A percentile compares a stretch with the other conserved stretches of the same genome.
phyloP scores from a whole-genome alignment of 2,888 invertebrate genomes.

The Drosophila kuntzei region DNA sequence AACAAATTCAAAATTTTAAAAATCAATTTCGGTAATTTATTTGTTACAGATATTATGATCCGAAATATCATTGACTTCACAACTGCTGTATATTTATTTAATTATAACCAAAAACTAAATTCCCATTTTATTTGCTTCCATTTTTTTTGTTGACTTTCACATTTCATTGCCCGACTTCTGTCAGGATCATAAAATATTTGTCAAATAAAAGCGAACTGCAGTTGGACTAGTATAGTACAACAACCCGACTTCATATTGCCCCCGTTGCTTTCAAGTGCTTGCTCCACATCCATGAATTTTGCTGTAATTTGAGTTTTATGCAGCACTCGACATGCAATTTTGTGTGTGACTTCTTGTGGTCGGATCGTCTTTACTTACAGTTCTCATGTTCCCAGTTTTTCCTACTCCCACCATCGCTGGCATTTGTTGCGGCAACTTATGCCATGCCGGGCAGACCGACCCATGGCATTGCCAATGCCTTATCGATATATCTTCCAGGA shows the following conservation, averaged over 20 bases:
- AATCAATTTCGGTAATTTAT: not conserved
- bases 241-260: not conserved
- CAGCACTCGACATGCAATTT: conserved; percentile 74
- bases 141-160: not conserved
- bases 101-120: not conserved
- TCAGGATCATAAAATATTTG: conserved; percentile 40
- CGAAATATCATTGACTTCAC: not conserved
- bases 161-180: conserved; percentile 9
- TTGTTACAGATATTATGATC: not conserved
- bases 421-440: conserved; percentile 29
- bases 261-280: conserved; percentile 7
- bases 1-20: too few species aligned
- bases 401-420: not conserved
- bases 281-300: conserved; percentile 48
- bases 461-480: conserved; percentile 40
- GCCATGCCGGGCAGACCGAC: conserved; percentile 44
- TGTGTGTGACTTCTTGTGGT: conserved; percentile 49
- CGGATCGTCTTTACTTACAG: conserved; percentile 64
- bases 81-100: not conserved
- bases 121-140: not conserved
- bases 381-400: conserved; percentile 26
- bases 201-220: conserved; percentile 49
- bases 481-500: conserved; percentile 54
- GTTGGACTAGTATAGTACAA: conserved; percentile 2
- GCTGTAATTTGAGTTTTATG: conserved; percentile 72